A percentile compares a stretch with the other conserved stretches of the same genome.
Evolutionary conservation across 2,888 invertebrate species (phyloP).

Genomic region (Incurvaria masculella): DNA sequence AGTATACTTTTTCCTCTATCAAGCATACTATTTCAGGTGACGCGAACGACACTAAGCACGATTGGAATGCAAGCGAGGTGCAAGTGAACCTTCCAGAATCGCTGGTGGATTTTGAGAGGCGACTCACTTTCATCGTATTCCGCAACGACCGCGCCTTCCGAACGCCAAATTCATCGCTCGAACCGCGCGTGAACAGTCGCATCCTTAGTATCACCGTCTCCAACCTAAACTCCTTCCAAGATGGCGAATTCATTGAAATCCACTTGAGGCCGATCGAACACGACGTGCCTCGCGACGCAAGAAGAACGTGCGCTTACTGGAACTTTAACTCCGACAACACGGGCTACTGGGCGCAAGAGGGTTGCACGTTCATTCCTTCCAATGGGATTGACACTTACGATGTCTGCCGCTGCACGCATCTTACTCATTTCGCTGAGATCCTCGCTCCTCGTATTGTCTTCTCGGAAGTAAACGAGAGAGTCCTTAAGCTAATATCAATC

Average conservation of each 20-base stretch:
- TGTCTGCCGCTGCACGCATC: slow-evolving; percentile 52
- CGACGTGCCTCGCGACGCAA: slow-evolving; percentile 28
- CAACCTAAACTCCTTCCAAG: slow-evolving; percentile 30
- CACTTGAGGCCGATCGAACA: slow-evolving; percentile 31
- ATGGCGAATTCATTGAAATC: slow-evolving; percentile 40
- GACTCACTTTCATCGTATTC: slow-evolving; percentile 48
- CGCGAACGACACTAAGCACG: slow-evolving; percentile 24
- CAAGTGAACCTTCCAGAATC: slow-evolving; percentile 39
- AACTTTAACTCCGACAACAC: slow-evolving; percentile 36
- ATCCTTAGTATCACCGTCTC: slow-evolving; percentile 49
- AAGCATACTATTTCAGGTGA: slow-evolving; percentile 10
- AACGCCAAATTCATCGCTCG: slow-evolving; percentile 4
- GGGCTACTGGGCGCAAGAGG: slow-evolving; percentile 54
- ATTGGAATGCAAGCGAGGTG: slow-evolving; percentile 29
- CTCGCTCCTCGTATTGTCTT: slow-evolving; percentile 36
- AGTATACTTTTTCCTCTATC: too few relatives aligned
- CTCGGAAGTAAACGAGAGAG: slow-evolving; percentile 33
- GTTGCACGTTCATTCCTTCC: slow-evolving; percentile 42
- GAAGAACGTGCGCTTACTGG: slow-evolving; percentile 54
- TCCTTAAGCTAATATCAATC: slow-evolving; percentile 44
- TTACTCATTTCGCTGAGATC: slow-evolving; percentile 59
- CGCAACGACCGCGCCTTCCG: slow-evolving; percentile 43
- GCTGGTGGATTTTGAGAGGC: slow-evolving; percentile 24
- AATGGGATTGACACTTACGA: slow-evolving; percentile 30
- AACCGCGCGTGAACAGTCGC: slow-evolving; percentile 33